phyloP scores from a whole-genome alignment of 1,140 invertebrate species.

The Contarinia nasturtii region DNA sequence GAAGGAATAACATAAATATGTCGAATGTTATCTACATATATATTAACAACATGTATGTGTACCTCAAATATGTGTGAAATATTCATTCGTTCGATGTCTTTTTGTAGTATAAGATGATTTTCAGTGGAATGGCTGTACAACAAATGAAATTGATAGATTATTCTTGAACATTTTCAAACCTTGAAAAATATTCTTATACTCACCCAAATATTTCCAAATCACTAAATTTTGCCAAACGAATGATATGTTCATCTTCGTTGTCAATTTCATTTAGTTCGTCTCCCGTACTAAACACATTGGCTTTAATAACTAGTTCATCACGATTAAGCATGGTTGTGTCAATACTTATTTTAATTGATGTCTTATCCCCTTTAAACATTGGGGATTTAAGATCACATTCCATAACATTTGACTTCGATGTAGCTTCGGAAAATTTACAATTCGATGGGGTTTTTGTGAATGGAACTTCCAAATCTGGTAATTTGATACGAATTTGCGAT shows the following conservation, averaged over 20 bases:
- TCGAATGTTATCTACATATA: background rate
- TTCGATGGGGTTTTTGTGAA: slow-evolving; percentile 22
- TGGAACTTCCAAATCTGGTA: slow-evolving; percentile 13
- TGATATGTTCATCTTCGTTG: slow-evolving; percentile 15
- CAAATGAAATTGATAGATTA: too few species aligned
- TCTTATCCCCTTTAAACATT: slow-evolving; percentile 13
- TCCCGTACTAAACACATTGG: slow-evolving; percentile 25
- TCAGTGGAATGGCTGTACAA: background rate
- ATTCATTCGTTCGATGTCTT: background rate
- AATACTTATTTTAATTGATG: slow-evolving; percentile 15
- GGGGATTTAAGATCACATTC: slow-evolving; percentile 19
- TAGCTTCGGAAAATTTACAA: slow-evolving; percentile 9
- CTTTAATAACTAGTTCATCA: slow-evolving; percentile 12
- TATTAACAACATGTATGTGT: too few species aligned
- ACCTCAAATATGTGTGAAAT: background rate
- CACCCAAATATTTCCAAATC: slow-evolving; percentile 26
- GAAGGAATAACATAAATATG: background rate
- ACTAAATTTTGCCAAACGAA: slow-evolving; percentile 21
- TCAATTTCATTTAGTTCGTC: slow-evolving; percentile 16
- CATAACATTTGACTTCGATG: slow-evolving; percentile 9
- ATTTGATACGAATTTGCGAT: slow-evolving; percentile 21
- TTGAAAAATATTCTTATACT: too few species aligned
- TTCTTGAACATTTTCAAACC: too few species aligned
- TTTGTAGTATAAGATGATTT: background rate
- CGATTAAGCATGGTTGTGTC: slow-evolving; percentile 17